These are phyloP conservation scores for Nothocercus julius DNA, from an alignment of 2,113 vertebrate species.

Conservation along the genomic window DNA sequence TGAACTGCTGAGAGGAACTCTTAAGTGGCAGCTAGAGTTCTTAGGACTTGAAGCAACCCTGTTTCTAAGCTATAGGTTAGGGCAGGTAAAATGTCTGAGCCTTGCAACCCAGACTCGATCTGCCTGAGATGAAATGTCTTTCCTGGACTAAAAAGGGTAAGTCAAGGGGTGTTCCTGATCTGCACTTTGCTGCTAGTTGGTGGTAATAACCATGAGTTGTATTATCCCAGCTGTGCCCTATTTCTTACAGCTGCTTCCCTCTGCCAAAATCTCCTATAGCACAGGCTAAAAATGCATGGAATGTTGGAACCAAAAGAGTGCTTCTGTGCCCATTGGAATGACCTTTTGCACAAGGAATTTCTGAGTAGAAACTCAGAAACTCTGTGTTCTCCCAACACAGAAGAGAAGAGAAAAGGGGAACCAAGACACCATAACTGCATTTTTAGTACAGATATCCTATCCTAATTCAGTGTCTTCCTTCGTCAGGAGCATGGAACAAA, in stretches of 20 bases:
- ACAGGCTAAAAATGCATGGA: background rate
- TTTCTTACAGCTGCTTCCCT: background rate
- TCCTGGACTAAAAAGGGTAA: background rate
- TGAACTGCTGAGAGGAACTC: background rate
- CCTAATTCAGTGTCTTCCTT: background rate
- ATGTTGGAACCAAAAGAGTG: background rate
- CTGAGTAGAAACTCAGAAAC: background rate
- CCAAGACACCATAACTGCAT: background rate
- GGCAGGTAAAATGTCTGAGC: background rate
- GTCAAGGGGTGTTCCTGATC: background rate
- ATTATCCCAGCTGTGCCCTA: background rate
- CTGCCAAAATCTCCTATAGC: background rate
- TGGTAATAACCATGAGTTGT: background rate
- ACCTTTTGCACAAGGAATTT: background rate
- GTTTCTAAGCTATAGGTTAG: background rate
- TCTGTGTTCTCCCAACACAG: background rate
- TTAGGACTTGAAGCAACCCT: background rate
- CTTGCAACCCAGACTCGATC: background rate
- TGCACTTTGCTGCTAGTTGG: background rate
- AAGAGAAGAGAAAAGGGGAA: background rate
- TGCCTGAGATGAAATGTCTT: background rate
- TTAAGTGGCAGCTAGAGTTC: background rate
- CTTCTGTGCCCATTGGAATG: background rate
- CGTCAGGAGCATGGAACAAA: background rate
- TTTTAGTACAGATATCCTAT: background rate